Percentiles rank a stretch among this genome's conserved stretches.
Evolutionary conservation across 2,113 vertebrate species (phyloP).

Genomic region (Nyctibius bracteatus): DNA sequence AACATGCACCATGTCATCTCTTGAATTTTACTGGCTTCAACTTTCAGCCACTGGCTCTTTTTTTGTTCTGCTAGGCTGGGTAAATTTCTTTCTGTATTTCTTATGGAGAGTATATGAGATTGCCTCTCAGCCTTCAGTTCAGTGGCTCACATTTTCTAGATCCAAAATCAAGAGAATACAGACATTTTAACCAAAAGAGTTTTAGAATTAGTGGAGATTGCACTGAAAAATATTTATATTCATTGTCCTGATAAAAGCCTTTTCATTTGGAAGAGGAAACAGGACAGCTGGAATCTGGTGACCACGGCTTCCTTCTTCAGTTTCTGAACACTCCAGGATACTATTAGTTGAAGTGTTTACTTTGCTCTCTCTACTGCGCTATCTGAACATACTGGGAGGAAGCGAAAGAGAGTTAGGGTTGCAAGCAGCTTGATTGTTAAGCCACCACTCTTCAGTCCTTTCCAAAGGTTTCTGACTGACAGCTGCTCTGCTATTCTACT

Average conservation of each 20-base stretch:
- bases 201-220: not conserved
- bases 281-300: constrained; percentile 4
- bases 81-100: not conserved
- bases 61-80: not conserved
- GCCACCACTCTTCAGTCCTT: not conserved
- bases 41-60: not conserved
- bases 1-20: not conserved
- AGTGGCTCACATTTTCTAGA: not conserved
- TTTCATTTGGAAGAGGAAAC: not conserved
- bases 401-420: not conserved
- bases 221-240: not conserved
- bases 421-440: not conserved
- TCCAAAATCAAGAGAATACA: not conserved
- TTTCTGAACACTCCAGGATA: not conserved
- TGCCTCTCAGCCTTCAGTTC: not conserved
- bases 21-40: not conserved
- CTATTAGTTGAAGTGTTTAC: not conserved
- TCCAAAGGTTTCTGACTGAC: not conserved
- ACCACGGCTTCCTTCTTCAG: not conserved
- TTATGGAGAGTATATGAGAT: not conserved
- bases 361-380: not conserved
- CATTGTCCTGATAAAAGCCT: not conserved
- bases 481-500: not conserved
- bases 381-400: not conserved
- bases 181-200: not conserved